Conservation (phyloP, 2,888 invertebrate genomes). For the Campoletis raptor region DNA sequence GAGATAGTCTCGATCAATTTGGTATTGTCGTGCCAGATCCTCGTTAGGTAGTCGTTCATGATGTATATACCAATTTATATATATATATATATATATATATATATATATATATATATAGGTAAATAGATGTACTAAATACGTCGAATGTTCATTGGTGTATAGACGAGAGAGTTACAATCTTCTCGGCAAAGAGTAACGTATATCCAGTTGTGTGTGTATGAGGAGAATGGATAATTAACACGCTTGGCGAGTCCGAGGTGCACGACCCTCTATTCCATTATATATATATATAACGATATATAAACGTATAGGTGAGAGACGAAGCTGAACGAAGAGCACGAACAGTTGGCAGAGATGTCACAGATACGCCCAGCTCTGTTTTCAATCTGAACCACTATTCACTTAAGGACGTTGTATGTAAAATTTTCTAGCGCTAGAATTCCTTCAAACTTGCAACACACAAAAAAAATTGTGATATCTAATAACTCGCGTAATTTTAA, state of each 20-base stretch:
- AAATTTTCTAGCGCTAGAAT: no score
- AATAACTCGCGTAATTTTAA: no score
- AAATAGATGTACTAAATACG: slow-evolving; percentile 48
- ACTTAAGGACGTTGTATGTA: no score
- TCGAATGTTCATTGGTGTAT: slow-evolving; percentile 41
- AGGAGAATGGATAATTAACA: slow-evolving; percentile 67
- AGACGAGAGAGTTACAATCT: slow-evolving; percentile 34
- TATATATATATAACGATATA: not conserved
- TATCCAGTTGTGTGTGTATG: slow-evolving; percentile 54
- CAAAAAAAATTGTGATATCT: no score
- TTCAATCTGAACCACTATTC: slow-evolving; percentile 18
- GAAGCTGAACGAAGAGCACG: slow-evolving; percentile 10
- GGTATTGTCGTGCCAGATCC: slow-evolving; percentile 58
- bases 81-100: slow-evolving; percentile 22
- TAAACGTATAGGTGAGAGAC: slow-evolving; percentile 46
- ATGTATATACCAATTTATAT: slow-evolving; percentile 36
- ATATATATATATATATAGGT: slow-evolving; percentile 17
- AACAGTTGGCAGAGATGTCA: slow-evolving; percentile 19
- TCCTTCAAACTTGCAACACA: no score
- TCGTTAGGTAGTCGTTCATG: slow-evolving; percentile 53
- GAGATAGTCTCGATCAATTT: slow-evolving; percentile 44
- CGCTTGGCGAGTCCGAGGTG: slow-evolving; percentile 65
- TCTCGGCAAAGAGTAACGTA: slow-evolving; percentile 48
- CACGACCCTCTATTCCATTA: slow-evolving; percentile 45
- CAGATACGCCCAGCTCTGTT: slow-evolving; percentile 7